Evolutionary conservation across 2,113 vertebrate genomes (phyloP).

Genomic region (Cyprinus carpio): DNA sequence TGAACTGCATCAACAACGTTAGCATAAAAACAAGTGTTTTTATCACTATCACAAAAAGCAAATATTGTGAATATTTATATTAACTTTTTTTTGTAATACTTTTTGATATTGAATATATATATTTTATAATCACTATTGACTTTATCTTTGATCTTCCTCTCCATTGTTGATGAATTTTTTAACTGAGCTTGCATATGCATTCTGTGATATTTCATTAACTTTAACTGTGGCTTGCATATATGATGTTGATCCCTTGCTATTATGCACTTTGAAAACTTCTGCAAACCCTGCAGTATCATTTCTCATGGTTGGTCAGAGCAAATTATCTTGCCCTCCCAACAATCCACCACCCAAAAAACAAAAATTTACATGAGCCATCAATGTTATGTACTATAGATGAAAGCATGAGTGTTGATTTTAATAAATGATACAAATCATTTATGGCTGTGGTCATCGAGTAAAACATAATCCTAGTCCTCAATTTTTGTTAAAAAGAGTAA

Average conservation of each 20-base stretch:
- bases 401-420: not conserved
- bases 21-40: no score
- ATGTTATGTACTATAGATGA: not conserved
- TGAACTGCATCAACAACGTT: no score
- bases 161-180: no score
- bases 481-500: slow-evolving; percentile 7
- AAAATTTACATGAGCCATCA: not conserved
- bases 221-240: not conserved
- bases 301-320: not conserved
- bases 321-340: not conserved
- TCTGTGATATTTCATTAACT: not conserved
- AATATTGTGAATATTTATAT: no score
- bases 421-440: not conserved
- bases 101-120: no score
- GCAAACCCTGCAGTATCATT: not conserved
- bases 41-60: no score
- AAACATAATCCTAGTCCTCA: not conserved
- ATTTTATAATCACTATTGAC: not conserved
- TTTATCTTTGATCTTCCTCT: no score
- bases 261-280: not conserved
- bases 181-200: not conserved
- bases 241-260: not conserved
- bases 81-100: no score
- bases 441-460: slow-evolving; percentile 7
- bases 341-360: not conserved